These are phyloP conservation scores for Dendrocincla fuliginosa DNA, from an alignment of 2,797 vertebrate genomes.

Conservation along the genomic window DNA sequence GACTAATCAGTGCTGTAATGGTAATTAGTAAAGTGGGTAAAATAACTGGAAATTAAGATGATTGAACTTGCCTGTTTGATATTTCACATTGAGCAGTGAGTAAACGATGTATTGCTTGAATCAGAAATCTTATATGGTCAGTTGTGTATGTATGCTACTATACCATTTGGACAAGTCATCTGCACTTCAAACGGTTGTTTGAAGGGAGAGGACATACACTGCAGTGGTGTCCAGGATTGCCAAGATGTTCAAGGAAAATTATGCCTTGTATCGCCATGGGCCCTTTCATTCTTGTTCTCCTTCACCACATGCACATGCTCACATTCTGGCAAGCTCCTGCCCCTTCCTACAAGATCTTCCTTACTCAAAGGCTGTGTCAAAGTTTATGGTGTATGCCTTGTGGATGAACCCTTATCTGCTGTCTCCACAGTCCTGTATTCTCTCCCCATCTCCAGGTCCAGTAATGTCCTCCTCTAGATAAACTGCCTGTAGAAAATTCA, in stretches of 20 bases:
- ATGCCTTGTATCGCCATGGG: background rate
- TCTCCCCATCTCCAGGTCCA: background rate
- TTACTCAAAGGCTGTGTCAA: background rate
- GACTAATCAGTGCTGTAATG: constrained; percentile 6
- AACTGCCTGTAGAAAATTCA: background rate
- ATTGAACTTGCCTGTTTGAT: background rate
- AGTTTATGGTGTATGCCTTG: background rate
- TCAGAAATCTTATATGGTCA: background rate
- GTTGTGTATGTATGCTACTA: background rate
- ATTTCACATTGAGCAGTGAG: background rate
- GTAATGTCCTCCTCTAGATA: background rate
- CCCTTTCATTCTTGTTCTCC: background rate
- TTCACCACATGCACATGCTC: background rate
- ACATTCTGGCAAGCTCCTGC: background rate
- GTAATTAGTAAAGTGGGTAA: constrained; percentile 22
- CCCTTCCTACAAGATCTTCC: background rate
- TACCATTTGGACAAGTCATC: background rate
- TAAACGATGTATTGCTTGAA: background rate
- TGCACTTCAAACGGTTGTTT: background rate
- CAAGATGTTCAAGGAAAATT: background rate
- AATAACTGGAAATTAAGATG: constrained; percentile 39
- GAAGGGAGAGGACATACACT: background rate
- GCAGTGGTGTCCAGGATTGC: background rate
- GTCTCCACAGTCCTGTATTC: background rate
- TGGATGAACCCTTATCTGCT: background rate